Base-by-base conservation (phyloP, 2,797 vertebrate species). In the Botia kubotai region DNA sequence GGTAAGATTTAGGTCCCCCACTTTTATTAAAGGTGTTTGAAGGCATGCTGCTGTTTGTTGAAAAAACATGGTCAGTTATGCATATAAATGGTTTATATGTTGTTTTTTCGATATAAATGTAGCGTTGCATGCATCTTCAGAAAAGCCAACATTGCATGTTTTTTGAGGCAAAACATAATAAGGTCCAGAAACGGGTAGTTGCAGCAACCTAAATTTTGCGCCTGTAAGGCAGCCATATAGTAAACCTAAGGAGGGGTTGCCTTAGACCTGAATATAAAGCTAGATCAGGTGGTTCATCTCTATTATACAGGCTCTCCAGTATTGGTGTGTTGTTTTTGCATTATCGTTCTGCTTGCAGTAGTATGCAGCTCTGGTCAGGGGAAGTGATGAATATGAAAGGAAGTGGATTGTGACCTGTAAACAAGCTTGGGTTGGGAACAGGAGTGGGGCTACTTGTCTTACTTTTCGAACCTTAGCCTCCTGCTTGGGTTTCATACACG, bases 1-100 rank as follows among this genome's bases (percentile, higher is more conserved):
- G 97, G 97, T 98, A 90, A 94, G 95, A 82, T 29, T 66, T 60
- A 66, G 72, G 67, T 68, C 39, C 69, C n/a, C 73, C n/a, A 6
- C 3, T 6, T 62, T 29, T 36, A n/a, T 39, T 53, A 13, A 14
- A 48, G n/a, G n/a, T 65, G 29, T 43, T 77, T 68, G 21, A n/a
- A 57, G 17, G 7, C 7, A 57, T 7, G 1, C 81, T 52, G 13
- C 4, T 8, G 55, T 70, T 68, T 60, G 43, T 73, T 74, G 62
- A 62, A 65, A 67, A 33, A 33, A 33, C 33, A 80, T 29, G 11
- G 52, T 57, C 60, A 43, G 19, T 48, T 23, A 52, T 76, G 82
- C 85, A 77, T 58, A 72, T 13, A 17, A 62, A 19, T 71, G 75
- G 8, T 62, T 78, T 13, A 63, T 17, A 75, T 53, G 53, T 72